A percentile compares a stretch with the other conserved stretches of the same genome.
These are phyloP conservation scores for Gonioctena quinquepunctata DNA, from an alignment of 1,140 invertebrate genomes.

Conservation along the genomic window DNA sequence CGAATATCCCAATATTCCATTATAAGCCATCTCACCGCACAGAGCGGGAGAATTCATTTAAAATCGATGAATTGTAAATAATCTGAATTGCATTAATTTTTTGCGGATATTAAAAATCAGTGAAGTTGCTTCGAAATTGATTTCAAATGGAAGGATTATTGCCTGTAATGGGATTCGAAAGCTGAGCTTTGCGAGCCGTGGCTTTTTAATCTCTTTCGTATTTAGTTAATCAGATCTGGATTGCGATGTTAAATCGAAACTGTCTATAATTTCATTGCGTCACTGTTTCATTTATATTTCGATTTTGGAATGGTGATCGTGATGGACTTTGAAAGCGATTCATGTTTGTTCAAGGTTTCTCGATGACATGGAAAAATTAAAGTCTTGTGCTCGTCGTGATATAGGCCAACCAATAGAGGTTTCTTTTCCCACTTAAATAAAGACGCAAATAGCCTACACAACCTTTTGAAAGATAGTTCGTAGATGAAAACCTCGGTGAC, in stretches of 20 bases:
- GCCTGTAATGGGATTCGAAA: constrained; percentile 34
- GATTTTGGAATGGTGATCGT: background rate
- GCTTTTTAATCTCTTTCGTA: constrained; percentile 33
- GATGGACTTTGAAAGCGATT: background rate
- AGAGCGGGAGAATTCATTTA: constrained; percentile 17
- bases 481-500: no score
- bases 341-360: background rate
- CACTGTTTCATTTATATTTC: background rate
- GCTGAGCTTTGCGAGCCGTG: constrained; percentile 30
- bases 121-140: constrained; percentile 36
- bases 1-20: background rate
- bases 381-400: no score
- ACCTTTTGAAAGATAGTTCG: no score
- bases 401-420: no score
- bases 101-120: constrained; percentile 35
- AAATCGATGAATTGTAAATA: constrained; percentile 34
- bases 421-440: no score
- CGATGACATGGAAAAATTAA: background rate
- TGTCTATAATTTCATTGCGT: constrained; percentile 8
- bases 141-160: constrained; percentile 35
- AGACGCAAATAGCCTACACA: no score
- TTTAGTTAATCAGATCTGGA: constrained; percentile 30
- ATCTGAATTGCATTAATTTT: constrained; percentile 33
- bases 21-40: background rate
- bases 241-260: constrained; percentile 11